Evolutionary conservation across 2,113 vertebrate genomes (phyloP).

Genomic region (Podarcis muralis): DNA sequence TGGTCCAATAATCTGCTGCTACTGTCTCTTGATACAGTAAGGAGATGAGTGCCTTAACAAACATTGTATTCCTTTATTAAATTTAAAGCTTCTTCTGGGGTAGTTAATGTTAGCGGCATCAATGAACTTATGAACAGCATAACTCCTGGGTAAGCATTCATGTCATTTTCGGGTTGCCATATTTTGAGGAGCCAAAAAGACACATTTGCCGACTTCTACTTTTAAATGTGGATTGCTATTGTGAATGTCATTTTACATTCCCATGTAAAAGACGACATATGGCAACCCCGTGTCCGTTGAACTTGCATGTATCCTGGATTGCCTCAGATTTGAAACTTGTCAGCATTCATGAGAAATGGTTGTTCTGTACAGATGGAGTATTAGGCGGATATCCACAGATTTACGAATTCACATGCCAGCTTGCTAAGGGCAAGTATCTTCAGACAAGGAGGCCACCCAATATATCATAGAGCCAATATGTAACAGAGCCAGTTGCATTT

Average conservation of each 20-base stretch:
- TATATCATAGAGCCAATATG: not conserved
- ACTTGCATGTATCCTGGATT: not conserved
- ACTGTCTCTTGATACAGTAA: constrained; percentile 61
- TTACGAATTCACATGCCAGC: not conserved
- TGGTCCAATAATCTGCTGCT: constrained; percentile 58
- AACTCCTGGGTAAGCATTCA: not conserved
- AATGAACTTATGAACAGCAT: not conserved
- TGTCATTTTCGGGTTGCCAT: not conserved
- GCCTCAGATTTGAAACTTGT: not conserved
- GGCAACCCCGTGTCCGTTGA: too few species aligned
- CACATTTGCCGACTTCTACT: too few species aligned
- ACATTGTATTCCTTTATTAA: constrained; percentile 31
- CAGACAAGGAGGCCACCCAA: not conserved
- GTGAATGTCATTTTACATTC: too few species aligned
- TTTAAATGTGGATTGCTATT: too few species aligned
- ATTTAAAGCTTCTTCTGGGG: constrained; percentile 30
- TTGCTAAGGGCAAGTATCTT: not conserved
- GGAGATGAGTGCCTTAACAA: constrained; percentile 54
- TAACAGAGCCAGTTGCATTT: too few species aligned
- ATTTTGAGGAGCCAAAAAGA: not conserved
- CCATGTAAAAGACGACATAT: too few species aligned
- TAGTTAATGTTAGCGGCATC: not conserved
- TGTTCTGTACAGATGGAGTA: not conserved
- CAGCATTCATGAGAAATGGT: not conserved
- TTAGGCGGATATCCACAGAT: not conserved